Base-by-base conservation (phyloP, 2,113 vertebrate species). In the Muscicapa adusta region DNA sequence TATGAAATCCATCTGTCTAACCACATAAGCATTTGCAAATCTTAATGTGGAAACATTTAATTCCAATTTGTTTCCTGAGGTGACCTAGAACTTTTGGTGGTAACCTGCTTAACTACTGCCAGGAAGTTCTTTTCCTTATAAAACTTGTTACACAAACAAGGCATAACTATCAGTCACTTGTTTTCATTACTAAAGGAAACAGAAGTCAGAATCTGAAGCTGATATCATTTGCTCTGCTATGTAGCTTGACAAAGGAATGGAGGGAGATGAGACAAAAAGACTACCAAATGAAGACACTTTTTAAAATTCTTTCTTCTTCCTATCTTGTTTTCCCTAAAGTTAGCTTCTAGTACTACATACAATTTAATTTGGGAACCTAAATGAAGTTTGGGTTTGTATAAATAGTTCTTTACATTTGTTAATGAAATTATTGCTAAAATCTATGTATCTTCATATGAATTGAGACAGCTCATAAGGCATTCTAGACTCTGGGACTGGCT, bases 41-140 rank as follows among this genome's bases (percentile, higher is more conserved):
- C 14, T 85, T 85, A n/a, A 78, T 57, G 60, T 93, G 88, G 87
- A 94, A 96, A 91, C 43, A 36, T 83, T 77, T 85, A 68, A 89
- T 78, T 89, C 31, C 65, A 74, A 63, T 93, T 92, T 73, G 33
- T 76, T 97, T 95, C 74, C 67, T 87, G 76, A 91, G 13, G 17
- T 78, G 36, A 73, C 85, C 66, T 83, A 6, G 8, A 22, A 54
- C 47, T 56, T 91, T 80, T 5, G 6, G 43, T 90, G 71, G 65
- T 31, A 89, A 81, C 34, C 47, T 89, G 72, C 42, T 75, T 14
- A 71, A 18, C 22, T 45, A 12, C 43, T 75, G 18, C 60, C 84
- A 76, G 86, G 71, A 92, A 95, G 43, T 2, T 3, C 18, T 93
- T 93, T 91, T 58, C 51, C 57, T 78, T 65, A 43, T 13, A 11